Conservation (phyloP, 2,888 invertebrate genomes). For the Linnaemya tessellans region DNA sequence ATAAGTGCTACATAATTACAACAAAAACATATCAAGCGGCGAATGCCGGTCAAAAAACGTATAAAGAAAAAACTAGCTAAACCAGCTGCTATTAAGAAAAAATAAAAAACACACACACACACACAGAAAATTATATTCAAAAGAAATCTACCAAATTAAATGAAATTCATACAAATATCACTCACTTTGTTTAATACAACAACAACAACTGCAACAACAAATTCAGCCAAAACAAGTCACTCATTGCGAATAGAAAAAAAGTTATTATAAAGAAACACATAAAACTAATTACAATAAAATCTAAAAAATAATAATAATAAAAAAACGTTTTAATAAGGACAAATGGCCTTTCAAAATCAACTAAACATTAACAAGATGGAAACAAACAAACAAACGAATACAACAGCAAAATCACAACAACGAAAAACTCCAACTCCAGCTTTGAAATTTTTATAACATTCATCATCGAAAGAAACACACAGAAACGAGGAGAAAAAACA, state of each 20-base stretch:
- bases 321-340: conserved; percentile 69
- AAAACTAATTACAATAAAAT: conserved; percentile 71
- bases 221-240: conserved; percentile 56
- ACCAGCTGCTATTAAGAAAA: conserved; percentile 70
- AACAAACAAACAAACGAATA: conserved; percentile 51
- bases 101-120: too few relatives aligned
- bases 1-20: conserved; percentile 68
- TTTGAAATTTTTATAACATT: conserved; percentile 72
- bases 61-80: conserved; percentile 64
- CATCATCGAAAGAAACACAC: conserved; percentile 68
- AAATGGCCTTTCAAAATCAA: conserved; percentile 73
- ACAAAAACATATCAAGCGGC: conserved; percentile 65
- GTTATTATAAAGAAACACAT: conserved; percentile 64
- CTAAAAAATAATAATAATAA: conserved; percentile 61
- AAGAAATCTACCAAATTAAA: conserved; percentile 71
- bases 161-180: conserved; percentile 72
- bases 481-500: conserved; percentile 11
- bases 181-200: conserved; percentile 57
- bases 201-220: not conserved
- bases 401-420: conserved; percentile 57
- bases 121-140: conserved; percentile 59
- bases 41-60: conserved; percentile 63
- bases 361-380: conserved; percentile 70
- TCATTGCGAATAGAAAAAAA: conserved; percentile 51
- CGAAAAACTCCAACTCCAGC: conserved; percentile 58